Evolutionary conservation across 2,888 invertebrate species (phyloP), one percentile per base, ranked within the genome.

Genomic region (Hirtodrosophila duncani): DNA sequence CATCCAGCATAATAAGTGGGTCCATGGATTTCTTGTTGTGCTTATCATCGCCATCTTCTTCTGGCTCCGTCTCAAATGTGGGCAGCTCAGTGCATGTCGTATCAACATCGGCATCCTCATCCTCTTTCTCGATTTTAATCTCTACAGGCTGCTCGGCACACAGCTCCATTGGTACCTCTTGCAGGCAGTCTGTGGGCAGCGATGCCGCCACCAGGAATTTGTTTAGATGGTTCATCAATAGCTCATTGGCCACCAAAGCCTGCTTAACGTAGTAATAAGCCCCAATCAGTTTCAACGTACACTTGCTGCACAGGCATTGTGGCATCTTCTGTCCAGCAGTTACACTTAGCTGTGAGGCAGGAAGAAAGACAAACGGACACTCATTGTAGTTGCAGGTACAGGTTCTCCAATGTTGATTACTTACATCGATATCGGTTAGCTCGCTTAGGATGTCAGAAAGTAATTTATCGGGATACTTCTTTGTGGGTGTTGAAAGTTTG

Each of bases 151-250:
- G 74, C 20, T 72, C 67, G 34, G 74, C 67, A 18, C 78, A 78
- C 8, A 84, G 57, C 37, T 84, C 83, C 63, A 84, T 84, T 2
- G 83, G 77, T 1, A 69, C 49, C 31, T 84, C 83, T 29, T 70
- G 66, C 18, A 84, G 55, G 9, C 83, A 84, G 24, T 83, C 83
- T 2, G 42, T 60, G 3, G 33, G 24, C 2, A 29, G 2, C 6
- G 44, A 9, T 3, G 53, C 39, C 3, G 50, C 14, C 43, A 34
- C 3, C 38, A 23, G 23, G n/a, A n/a, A n/a, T n/a, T 37, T 53
- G 3, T 43, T 44, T 2, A 72, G 39, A 31, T 78, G 66, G 37
- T 45, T 61, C 44, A 77, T 26, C 10, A 83, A 48, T n/a, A 77
- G 44, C 2, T 63, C 63, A 26, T 82, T 70, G 6, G 75, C 75